phyloP scores from a whole-genome alignment of 2,113 vertebrate species.

The Pituophis catenifer region DNA sequence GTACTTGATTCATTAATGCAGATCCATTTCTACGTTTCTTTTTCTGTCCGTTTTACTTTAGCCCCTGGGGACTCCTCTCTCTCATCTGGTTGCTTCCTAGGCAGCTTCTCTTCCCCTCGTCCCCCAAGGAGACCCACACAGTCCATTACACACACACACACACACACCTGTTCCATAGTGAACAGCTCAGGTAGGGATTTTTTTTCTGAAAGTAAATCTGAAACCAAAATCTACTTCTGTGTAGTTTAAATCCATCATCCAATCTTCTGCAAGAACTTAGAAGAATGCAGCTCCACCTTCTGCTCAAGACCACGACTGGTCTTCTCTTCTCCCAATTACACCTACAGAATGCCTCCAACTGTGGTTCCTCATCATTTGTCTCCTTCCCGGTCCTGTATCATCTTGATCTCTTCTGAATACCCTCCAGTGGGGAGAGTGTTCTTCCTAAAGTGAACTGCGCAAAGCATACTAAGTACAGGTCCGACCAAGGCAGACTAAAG shows the following conservation, averaged over 20 bases:
- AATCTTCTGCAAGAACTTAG: neutral
- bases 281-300: neutral
- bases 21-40: neutral
- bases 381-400: neutral
- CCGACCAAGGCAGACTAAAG: neutral
- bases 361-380: neutral
- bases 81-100: neutral
- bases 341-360: neutral
- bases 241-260: neutral
- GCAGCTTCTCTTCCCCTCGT: neutral
- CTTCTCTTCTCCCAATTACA: neutral
- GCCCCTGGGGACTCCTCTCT: neutral
- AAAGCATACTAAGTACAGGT: neutral
- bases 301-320: neutral
- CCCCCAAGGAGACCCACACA: neutral
- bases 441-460: neutral
- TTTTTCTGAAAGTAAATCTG: neutral
- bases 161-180: neutral
- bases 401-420: neutral
- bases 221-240: neutral
- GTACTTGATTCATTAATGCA: neutral
- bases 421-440: neutral
- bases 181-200: neutral
- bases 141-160: neutral
- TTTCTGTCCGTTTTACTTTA: neutral